Evolutionary conservation across 2,888 invertebrate species (phyloP), one percentile per base, ranked within the genome.

Genomic region (Euclidia mi): DNA sequence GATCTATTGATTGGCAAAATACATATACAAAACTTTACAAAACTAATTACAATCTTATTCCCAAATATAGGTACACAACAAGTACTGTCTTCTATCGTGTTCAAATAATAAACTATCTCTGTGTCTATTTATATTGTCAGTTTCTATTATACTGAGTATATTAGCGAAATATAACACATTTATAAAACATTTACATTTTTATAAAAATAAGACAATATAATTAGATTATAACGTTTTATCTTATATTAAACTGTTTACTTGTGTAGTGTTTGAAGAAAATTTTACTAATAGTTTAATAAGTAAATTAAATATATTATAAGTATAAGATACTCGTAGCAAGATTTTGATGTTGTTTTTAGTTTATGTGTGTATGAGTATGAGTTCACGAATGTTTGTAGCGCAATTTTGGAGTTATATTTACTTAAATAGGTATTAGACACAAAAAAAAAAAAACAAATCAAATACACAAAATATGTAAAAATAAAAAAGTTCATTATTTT

Each of bases 271-370:
- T 65, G 47, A 57, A 11, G 20, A 58, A 38, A 45, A 45, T 14
- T 52, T 50, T 55, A 65, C 17, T 42, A 60, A 41, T 53, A 63
- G 56, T 38, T 61, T 60, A n/a, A n/a, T n/a, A 64, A 50, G 35
- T 43, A 32, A 51, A 56, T 58, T 59, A 43, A 51, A 57, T 55
- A 55, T 45, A 38, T 46, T 40, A 46, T 55, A 46, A 56, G 29
- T 56, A 64, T 65, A 71, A 65, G 71, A 71, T 74, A 71, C 62
- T 68, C 65, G 64, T 75, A 71, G 67, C 45, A 48, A 46, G 67
- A 62, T 74, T 65, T 62, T 57, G 49, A 58, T 46, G 56, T 57
- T 31, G 53, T 47, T 50, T 11, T 51, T 42, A 14, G 31, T 25
- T 43, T 43, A 47, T 55, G 45, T 65, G 48, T 55, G 58, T 52